Percentiles rank a stretch among this genome's conserved stretches.
These are phyloP conservation scores for Gorsachius magnificus DNA, from an alignment of 2,797 vertebrate genomes.

Conservation along the genomic window DNA sequence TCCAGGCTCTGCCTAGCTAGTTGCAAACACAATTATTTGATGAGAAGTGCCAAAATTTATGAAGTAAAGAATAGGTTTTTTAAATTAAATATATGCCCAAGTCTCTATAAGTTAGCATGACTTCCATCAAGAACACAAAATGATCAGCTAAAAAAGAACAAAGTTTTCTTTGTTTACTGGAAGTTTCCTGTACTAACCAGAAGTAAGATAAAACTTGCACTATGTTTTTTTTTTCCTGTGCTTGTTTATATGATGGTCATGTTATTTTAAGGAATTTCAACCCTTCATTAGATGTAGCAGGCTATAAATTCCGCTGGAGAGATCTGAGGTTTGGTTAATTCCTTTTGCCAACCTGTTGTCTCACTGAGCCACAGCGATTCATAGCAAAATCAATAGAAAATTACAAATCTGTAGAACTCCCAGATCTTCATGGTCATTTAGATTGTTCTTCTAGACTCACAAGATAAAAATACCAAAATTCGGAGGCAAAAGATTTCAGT, in stretches of 20 bases:
- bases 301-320: not conserved
- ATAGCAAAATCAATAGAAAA: not conserved
- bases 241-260: conserved; percentile 9
- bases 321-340: not conserved
- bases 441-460: not conserved
- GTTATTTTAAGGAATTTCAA: conserved; percentile 22
- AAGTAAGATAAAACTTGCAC: not conserved
- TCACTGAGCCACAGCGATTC: not conserved
- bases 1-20: not conserved
- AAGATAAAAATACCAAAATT: not conserved
- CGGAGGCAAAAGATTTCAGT: not conserved
- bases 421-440: not conserved
- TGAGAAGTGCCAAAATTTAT: not conserved
- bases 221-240: not conserved
- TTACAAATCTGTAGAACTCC: not conserved
- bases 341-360: not conserved
- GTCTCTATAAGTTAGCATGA: not conserved
- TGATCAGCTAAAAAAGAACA: not conserved
- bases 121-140: not conserved
- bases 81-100: not conserved
- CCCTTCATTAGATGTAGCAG: not conserved
- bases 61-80: not conserved
- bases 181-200: not conserved
- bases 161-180: not conserved
- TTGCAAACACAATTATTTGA: not conserved